phyloP scores from a whole-genome alignment of 2,113 vertebrate genomes.

The Oostethus manadensis region DNA sequence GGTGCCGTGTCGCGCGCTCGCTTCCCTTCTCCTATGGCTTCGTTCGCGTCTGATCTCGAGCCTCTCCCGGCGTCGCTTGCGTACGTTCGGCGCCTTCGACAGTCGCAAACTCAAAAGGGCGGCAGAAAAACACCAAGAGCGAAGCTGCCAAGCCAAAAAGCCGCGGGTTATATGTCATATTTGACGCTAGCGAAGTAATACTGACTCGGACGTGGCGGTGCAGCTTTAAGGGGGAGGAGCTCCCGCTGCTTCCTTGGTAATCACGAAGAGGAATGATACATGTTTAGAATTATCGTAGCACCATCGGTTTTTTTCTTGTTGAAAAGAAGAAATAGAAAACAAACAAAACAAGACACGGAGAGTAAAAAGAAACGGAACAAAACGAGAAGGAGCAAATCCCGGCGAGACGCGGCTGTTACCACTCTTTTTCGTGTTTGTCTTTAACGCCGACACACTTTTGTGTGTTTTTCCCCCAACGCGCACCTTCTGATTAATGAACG shows the following conservation, averaged over 20 bases:
- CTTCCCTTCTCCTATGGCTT: neutral
- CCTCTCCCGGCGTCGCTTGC: neutral
- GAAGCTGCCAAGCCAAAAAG: slow-evolving; percentile 2
- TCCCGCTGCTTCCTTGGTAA: slow-evolving; percentile 39
- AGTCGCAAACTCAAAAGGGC: slow-evolving; percentile 14
- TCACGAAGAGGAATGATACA: slow-evolving; percentile 79
- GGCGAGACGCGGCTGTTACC: slow-evolving; percentile 50
- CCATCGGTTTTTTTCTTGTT: slow-evolving; percentile 74
- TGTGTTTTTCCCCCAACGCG: slow-evolving; percentile 61
- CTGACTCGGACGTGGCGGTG: slow-evolving; percentile 46
- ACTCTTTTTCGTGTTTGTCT: slow-evolving; percentile 30
- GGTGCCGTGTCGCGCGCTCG: neutral
- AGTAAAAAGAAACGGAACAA: slow-evolving; percentile 60
- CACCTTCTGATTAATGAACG: slow-evolving; percentile 71
- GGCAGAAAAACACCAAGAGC: neutral
- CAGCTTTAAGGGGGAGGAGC: slow-evolving; percentile 34
- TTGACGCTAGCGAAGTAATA: slow-evolving; percentile 42
- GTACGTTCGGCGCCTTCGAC: slow-evolving; percentile 22
- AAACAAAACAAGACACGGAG: slow-evolving; percentile 12
- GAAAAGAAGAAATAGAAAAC: slow-evolving; percentile 64
- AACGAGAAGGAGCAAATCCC: slow-evolving; percentile 51
- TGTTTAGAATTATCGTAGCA: slow-evolving; percentile 67
- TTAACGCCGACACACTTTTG: slow-evolving; percentile 45
- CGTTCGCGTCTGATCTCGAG: too few species aligned
- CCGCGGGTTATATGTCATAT: neutral